Percentiles rank a stretch among this genome's conserved stretches.
These are phyloP conservation scores for Callimorpha dominula DNA, from an alignment of 2,888 invertebrate genomes.

Conservation along the genomic window DNA sequence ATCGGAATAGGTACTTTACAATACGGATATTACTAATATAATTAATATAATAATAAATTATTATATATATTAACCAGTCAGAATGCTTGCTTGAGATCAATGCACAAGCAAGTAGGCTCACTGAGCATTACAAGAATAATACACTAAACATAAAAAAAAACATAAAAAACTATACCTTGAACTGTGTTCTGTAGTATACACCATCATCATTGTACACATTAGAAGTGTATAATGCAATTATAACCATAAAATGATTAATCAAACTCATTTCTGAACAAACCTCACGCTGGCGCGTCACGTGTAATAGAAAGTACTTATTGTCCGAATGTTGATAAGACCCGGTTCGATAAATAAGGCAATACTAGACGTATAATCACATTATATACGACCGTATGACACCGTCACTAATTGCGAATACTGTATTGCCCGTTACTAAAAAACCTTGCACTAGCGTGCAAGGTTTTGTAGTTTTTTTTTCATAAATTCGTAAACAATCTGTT, in stretches of 20 bases:
- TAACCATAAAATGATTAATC: neutral
- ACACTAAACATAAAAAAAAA: neutral
- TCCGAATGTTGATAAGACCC: neutral
- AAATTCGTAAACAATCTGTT: neutral
- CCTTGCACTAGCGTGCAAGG: neutral
- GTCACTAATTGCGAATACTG: neutral
- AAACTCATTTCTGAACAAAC: neutral
- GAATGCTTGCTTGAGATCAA: neutral
- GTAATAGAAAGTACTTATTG: neutral
- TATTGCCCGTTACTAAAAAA: neutral
- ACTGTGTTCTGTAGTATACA: neutral
- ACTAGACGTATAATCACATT: neutral
- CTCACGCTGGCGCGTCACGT: neutral
- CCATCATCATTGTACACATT: neutral
- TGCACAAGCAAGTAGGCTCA: no score
- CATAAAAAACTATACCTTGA: neutral
- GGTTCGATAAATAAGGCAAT: slow-evolving; percentile 1
- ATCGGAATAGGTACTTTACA: neutral
- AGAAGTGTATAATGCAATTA: neutral
- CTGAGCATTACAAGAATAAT: no score
- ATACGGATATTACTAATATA: no score
- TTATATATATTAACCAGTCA: no score
- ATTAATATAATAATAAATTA: no score
- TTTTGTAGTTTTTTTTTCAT: neutral
- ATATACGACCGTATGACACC: neutral